Evolutionary conservation across 2,113 vertebrate species (phyloP), one percentile per base, ranked within the genome.

Genomic region (Pomatostomus ruficeps): DNA sequence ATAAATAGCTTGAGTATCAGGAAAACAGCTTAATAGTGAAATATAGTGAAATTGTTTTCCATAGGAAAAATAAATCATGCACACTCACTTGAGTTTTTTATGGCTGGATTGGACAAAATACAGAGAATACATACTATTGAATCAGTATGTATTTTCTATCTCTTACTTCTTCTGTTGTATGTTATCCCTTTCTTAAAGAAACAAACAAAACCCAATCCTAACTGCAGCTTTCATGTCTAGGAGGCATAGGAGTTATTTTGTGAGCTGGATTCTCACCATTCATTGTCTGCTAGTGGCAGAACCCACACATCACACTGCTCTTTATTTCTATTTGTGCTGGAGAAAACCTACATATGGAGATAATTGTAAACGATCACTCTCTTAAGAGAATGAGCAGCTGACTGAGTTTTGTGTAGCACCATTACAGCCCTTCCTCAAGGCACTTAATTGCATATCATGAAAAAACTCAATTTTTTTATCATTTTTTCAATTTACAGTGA

Each of bases 171-270:
- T 19, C 36, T 54, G 20, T 54, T 46, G 8, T 40, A 3, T 59
- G 36, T 71, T 89, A 81, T 42, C 14, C 13, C 17, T 48, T 79
- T 79, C 66, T 48, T 72, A 88, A 59, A 87, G 59, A 91, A 46
- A 74, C 23, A 84, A 92, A 45, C 29, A 63, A 55, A 71, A 54
- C 78, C 43, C n/a, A 89, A 73, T 63, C 45, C 28, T 24, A 42
- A 65, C 54, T 79, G 49, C 74, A 85, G 17, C 59, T 82, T 88
- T 72, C 62, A 76, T 65, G 54, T 90, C 82, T 93, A 68, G 40
- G 74, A 91, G 49, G 82, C 88, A 91, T 70, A 84, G 46, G 72
- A 96, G 66, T 89, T 91, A 57, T 88, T 88, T 89, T 93, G 57
- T 91, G 74, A 79, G 40, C 52, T 81, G 80, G 61, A 33, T 85